phyloP scores from a whole-genome alignment of 64 coral and sea anemone genomes.

The Stichodactyla helianthus region DNA sequence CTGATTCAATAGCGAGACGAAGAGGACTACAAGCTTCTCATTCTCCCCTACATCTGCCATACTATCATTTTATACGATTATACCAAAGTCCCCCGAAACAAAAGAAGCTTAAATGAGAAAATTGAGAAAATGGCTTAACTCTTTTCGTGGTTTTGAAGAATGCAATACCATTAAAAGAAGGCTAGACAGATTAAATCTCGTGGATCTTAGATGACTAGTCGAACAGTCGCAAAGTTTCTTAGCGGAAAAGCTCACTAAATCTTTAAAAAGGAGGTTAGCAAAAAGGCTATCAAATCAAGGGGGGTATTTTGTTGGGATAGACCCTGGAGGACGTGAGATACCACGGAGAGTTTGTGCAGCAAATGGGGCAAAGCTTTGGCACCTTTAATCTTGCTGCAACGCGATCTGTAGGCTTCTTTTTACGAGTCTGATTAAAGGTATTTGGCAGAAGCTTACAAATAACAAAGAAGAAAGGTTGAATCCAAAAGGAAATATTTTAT shows the following conservation, averaged over 20 bases:
- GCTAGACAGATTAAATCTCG: too few species aligned
- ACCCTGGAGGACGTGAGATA: neutral
- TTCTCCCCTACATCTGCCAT: too few species aligned
- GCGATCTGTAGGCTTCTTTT: neutral
- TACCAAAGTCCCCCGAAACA: too few species aligned
- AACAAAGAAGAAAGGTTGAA: neutral
- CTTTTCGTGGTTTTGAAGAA: too few species aligned
- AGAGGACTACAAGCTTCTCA: too few species aligned
- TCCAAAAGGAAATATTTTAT: neutral
- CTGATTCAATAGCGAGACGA: too few species aligned
- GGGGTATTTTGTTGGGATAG: neutral
- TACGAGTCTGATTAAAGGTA: neutral
- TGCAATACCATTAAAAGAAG: neutral
- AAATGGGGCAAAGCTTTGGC: neutral
- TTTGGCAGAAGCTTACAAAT: neutral
- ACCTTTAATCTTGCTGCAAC: neutral
- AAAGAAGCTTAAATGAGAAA: too few species aligned
- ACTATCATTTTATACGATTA: too few species aligned
- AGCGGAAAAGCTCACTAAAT: neutral
- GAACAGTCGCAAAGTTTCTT: neutral
- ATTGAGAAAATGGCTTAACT: too few species aligned
- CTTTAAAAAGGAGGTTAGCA: neutral
- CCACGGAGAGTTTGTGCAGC: neutral
- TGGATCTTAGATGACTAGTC: neutral
- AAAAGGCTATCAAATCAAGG: neutral